Conservation (phyloP, 2,888 invertebrate species). For the Lamellibrachia satsuma region DNA sequence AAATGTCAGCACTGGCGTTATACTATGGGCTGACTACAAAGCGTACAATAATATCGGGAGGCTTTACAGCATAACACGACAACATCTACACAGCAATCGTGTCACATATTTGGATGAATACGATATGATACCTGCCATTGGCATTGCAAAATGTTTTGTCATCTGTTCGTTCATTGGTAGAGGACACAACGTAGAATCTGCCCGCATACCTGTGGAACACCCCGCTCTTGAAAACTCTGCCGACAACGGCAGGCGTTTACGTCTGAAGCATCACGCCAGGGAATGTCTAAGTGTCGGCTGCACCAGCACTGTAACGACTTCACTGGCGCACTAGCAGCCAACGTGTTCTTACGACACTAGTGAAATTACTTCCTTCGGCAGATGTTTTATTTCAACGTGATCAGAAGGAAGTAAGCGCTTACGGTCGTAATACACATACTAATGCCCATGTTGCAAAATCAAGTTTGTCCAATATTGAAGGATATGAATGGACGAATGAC, state of each 20-base stretch:
- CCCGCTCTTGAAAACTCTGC: neutral
- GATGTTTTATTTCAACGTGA: neutral
- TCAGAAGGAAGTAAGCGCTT: neutral
- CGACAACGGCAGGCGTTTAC: neutral
- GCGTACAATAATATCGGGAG: neutral
- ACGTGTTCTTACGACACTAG: neutral
- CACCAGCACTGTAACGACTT: neutral
- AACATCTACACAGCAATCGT: neutral
- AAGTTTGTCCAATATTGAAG: neutral
- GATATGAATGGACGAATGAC: neutral
- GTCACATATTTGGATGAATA: neutral
- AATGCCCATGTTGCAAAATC: neutral
- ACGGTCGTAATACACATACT: too few species aligned
- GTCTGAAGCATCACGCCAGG: neutral
- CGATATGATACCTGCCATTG: neutral
- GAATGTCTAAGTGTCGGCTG: neutral
- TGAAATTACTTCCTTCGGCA: neutral
- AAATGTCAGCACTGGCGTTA: neutral
- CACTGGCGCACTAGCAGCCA: neutral
- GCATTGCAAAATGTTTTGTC: neutral
- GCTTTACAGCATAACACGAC: neutral
- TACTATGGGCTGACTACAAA: neutral
- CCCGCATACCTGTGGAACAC: neutral
- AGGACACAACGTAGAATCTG: neutral
- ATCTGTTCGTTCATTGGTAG: neutral